Conservation (phyloP, 2,888 invertebrate species). For the Lypha dubia region DNA sequence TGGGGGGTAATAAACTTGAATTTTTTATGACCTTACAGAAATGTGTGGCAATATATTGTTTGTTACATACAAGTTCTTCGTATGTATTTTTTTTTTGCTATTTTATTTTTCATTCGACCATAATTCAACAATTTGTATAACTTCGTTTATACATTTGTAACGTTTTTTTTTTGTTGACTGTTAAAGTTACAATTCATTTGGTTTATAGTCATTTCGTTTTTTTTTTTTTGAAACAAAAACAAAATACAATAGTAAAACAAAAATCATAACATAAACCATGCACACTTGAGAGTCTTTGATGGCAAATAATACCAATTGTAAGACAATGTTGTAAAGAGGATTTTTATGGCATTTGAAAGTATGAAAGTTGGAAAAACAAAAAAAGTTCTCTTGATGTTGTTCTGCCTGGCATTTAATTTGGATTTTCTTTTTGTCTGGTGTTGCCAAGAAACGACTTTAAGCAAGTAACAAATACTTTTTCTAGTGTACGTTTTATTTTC, state of each 20-base stretch:
- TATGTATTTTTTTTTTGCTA: not conserved
- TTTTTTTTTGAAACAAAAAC: not conserved
- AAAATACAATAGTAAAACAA: not conserved
- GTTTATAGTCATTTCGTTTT: conserved; percentile 21
- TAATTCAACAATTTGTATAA: conserved; percentile 55
- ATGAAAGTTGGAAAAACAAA: not conserved
- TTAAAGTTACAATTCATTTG: conserved; percentile 29
- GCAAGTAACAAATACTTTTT: conserved; percentile 27
- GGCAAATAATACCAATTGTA: conserved; percentile 60
- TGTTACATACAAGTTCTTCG: conserved; percentile 4
- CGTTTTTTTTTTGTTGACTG: conserved; percentile 4
- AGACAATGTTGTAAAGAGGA: conserved; percentile 66
- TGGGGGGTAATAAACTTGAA: conserved; percentile 77
- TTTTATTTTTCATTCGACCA: not conserved
- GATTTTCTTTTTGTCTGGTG: conserved; percentile 8
- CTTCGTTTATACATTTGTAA: conserved; percentile 13
- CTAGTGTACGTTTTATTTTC: not conserved
- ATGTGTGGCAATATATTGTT: conserved; percentile 79
- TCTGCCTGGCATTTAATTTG: conserved; percentile 39
- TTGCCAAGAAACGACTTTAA: conserved; percentile 33
- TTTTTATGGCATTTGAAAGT: conserved; percentile 56
- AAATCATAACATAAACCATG: conserved; percentile 20
- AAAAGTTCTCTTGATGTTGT: conserved; percentile 27
- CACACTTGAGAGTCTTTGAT: conserved; percentile 62
- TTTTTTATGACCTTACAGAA: conserved; percentile 80